phyloP scores from a whole-genome alignment of 2,113 vertebrate genomes.

The Dolichallabes microphthalmus region DNA sequence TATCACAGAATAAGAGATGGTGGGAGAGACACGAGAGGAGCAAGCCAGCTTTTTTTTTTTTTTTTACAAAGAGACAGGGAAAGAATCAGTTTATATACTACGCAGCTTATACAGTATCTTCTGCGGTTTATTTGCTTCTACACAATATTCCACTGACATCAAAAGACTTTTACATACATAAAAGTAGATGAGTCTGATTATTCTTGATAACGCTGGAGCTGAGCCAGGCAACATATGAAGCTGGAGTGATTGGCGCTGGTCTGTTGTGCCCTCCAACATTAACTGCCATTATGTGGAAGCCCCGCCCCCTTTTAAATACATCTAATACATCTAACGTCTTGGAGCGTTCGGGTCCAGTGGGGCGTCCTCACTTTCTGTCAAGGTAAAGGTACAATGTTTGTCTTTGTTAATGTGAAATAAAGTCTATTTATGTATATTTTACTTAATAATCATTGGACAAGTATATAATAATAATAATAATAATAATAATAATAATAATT shows the following conservation, averaged over 20 bases:
- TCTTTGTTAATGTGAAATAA: not conserved
- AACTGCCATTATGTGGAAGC: not conserved
- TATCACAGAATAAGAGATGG: not conserved
- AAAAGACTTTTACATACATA: not conserved
- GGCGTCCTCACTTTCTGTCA: not conserved
- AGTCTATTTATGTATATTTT: not conserved
- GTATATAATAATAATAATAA: not conserved
- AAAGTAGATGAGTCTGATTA: not conserved
- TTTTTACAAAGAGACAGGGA: not conserved
- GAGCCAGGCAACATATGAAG: not conserved
- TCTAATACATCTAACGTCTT: not conserved
- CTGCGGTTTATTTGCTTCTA: not conserved
- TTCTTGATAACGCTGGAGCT: not conserved
- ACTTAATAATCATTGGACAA: not conserved
- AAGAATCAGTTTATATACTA: not conserved
- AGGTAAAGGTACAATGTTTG: not conserved
- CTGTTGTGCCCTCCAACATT: not conserved
- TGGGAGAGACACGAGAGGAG: constrained; percentile 2
- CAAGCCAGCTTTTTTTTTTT: not conserved
- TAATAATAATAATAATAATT: too few species aligned
- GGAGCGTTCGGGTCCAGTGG: not conserved
- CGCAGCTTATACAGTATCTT: not conserved
- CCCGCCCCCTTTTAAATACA: not conserved
- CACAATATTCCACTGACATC: not conserved
- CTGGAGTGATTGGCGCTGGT: not conserved